Conservation (phyloP, 2,797 vertebrate species). For the Schizopygopsis malacanthus region DNA sequence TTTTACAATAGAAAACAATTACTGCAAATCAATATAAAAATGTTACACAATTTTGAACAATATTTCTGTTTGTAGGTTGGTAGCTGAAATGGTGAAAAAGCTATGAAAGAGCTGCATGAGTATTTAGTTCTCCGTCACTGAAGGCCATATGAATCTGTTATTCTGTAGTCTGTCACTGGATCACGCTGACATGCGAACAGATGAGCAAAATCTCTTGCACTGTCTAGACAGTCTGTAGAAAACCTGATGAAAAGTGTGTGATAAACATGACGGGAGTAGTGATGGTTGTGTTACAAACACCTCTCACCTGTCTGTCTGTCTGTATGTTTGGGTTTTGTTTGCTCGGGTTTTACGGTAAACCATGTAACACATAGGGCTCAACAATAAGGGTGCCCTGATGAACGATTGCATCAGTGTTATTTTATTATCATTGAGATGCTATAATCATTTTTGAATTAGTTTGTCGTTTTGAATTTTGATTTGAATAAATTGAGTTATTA, state of each 20-base stretch:
- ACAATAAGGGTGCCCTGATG: background rate
- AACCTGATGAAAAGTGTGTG: constrained; percentile 50
- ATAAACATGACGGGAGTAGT: constrained; percentile 20
- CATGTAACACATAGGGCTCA: background rate
- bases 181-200: constrained; percentile 50
- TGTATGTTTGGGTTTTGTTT: constrained; percentile 29
- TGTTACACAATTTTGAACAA: background rate
- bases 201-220: constrained; percentile 52
- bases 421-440: background rate
- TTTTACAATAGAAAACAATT: constrained; percentile 1
- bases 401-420: background rate
- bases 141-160: constrained; percentile 51
- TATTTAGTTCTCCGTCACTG: constrained; percentile 26
- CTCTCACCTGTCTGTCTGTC: constrained; percentile 22
- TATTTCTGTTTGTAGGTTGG: background rate
- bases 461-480: background rate
- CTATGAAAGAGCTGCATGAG: background rate
- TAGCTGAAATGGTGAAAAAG: constrained; percentile 25
- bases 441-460: background rate
- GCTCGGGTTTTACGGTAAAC: constrained; percentile 14
- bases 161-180: constrained; percentile 47
- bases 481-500: background rate
- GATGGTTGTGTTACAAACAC: constrained; percentile 7
- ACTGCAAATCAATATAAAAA: background rate
- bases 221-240: constrained; percentile 55